Percentiles rank a stretch among this genome's conserved stretches.
Evolutionary conservation across 2,888 invertebrate genomes (phyloP).

Genomic region (Drosophila rubida): DNA sequence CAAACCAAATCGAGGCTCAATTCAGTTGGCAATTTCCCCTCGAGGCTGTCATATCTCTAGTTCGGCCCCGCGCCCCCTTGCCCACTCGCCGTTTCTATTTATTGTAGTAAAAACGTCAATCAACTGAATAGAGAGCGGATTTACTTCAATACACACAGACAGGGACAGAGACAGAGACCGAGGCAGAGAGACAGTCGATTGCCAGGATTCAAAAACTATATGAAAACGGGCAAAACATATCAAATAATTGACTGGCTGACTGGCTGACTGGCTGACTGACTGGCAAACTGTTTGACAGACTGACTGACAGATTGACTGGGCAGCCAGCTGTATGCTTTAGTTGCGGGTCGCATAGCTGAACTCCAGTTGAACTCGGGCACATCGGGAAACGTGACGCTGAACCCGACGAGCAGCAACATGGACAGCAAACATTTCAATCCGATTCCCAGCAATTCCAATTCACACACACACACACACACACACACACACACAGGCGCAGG

Average conservation of each 20-base stretch:
- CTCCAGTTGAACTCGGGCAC: conserved; percentile 46
- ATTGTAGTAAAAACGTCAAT: conserved; percentile 76
- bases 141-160: conserved; percentile 17
- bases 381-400: conserved; percentile 63
- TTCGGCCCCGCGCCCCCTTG: not conserved
- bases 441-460: conserved; percentile 76
- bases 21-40: conserved; percentile 27
- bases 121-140: conserved; percentile 58
- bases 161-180: not conserved
- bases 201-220: conserved; percentile 61
- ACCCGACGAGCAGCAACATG: conserved; percentile 53
- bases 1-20: conserved; percentile 14
- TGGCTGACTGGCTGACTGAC: conserved; percentile 44
- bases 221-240: conserved; percentile 38
- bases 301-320: conserved; percentile 63
- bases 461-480: conserved; percentile 44
- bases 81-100: conserved; percentile 38
- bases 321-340: conserved; percentile 33
- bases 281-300: conserved; percentile 52
- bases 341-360: conserved; percentile 53
- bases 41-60: conserved; percentile 43
- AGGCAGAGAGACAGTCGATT: conserved; percentile 37
- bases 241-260: conserved; percentile 52
- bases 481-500: conserved; percentile 44
- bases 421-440: conserved; percentile 79